Conservation (phyloP, 2,797 vertebrate genomes). For the Siniperca obscura region DNA sequence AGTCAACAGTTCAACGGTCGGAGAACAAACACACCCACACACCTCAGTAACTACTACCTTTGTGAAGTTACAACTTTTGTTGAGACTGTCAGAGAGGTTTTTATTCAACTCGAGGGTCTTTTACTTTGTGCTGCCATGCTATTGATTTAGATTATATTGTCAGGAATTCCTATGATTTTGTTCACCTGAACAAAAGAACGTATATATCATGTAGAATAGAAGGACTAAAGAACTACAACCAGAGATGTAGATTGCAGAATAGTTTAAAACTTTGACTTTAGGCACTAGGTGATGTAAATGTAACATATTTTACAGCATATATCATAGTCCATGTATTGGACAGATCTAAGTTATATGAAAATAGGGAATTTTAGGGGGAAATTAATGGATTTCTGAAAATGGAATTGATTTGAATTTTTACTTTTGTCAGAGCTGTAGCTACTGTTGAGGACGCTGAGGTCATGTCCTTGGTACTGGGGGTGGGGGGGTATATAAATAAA, state of each 20-base stretch:
- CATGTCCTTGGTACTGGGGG: constrained; percentile 12
- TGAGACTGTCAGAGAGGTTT: not conserved
- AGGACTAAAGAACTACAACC: not conserved
- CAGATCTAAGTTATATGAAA: not conserved
- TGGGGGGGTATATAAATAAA: not conserved
- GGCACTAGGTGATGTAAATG: not conserved
- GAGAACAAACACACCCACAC: constrained; percentile 5
- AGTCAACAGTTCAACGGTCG: constrained; percentile 4
- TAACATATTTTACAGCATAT: not conserved
- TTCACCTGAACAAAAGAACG: not conserved
- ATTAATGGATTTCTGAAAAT: not conserved
- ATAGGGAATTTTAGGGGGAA: not conserved
- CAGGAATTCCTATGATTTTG: not conserved
- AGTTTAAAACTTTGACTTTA: no score
- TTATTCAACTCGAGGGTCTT: not conserved
- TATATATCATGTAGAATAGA: no score
- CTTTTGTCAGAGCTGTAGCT: not conserved
- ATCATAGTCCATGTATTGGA: not conserved
- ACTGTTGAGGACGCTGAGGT: constrained; percentile 25
- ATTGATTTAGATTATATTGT: not conserved
- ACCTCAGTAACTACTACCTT: not conserved
- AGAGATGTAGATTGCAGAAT: not conserved
- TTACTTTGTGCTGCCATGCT: not conserved
- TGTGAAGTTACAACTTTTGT: not conserved
- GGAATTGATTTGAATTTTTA: not conserved